These are phyloP conservation scores for Myopa testacea DNA, from an alignment of 2,888 invertebrate genomes.

Conservation along the genomic window DNA sequence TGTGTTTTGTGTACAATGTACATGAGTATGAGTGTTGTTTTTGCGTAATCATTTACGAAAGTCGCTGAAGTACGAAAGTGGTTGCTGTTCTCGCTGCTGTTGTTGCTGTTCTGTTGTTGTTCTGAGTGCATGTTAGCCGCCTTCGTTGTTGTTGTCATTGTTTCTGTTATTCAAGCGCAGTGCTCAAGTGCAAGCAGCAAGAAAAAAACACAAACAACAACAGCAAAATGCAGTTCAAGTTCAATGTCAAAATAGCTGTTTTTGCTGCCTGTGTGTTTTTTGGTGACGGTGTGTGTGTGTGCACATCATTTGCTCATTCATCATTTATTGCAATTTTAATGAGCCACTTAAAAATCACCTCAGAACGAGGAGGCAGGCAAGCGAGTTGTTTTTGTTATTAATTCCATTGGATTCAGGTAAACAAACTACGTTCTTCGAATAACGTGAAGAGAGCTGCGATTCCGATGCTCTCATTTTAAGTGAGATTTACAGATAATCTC, in stretches of 20 bases:
- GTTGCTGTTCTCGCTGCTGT: slow-evolving; percentile 12
- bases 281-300: background rate
- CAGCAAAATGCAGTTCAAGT: slow-evolving; percentile 60
- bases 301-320: background rate
- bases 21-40: background rate
- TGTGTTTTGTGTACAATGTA: background rate
- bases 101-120: slow-evolving; percentile 15
- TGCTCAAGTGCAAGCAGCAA: slow-evolving; percentile 31
- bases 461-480: no score
- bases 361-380: background rate
- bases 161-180: slow-evolving; percentile 27
- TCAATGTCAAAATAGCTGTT: slow-evolving; percentile 61
- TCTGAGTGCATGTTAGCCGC: background rate
- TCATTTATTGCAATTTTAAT: background rate
- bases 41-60: slow-evolving; percentile 5
- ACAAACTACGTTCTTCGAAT: no score
- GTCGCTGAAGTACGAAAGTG: background rate
- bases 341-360: background rate
- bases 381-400: no score
- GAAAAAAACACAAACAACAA: slow-evolving; percentile 19
- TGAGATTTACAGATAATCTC: no score
- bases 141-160: background rate
- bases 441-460: no score
- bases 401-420: no score
- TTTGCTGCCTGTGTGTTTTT: background rate